Percentiles rank a stretch among this genome's conserved stretches.
These are phyloP conservation scores for Actenoides lindsayi DNA, from an alignment of 2,113 vertebrate genomes.

Conservation along the genomic window DNA sequence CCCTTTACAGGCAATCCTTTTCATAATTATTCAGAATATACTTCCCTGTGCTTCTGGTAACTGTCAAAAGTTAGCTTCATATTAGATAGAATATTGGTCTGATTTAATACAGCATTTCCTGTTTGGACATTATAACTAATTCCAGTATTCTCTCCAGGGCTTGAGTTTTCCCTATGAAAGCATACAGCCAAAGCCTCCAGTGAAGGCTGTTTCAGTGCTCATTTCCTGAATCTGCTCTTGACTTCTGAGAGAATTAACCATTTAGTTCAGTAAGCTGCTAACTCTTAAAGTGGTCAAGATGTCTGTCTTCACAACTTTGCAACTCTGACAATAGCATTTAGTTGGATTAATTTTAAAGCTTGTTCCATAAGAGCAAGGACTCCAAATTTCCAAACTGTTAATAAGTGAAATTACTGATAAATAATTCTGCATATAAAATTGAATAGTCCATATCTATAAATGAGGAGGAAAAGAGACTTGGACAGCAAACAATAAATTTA, in stretches of 20 bases:
- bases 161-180: slow-evolving; percentile 17
- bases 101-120: slow-evolving; percentile 44
- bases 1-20: background rate
- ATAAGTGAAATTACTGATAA: background rate
- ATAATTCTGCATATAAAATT: background rate
- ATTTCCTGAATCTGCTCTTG: slow-evolving; percentile 14
- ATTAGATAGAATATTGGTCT: background rate
- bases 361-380: background rate
- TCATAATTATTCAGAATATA: background rate
- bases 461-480: background rate
- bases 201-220: background rate
- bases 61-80: slow-evolving; percentile 5
- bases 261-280: background rate
- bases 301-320: background rate
- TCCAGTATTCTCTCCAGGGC: slow-evolving; percentile 27
- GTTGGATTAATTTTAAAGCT: background rate
- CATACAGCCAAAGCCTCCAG: background rate
- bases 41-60: background rate
- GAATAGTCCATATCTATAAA: background rate
- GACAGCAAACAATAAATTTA: slow-evolving; percentile 13
- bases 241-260: slow-evolving; percentile 3
- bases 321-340: background rate
- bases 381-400: background rate
- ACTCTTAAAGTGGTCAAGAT: background rate
- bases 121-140: slow-evolving; percentile 35